These are phyloP conservation scores for Seriola rivoliana DNA, from an alignment of 2,113 vertebrate species.

Conservation along the genomic window DNA sequence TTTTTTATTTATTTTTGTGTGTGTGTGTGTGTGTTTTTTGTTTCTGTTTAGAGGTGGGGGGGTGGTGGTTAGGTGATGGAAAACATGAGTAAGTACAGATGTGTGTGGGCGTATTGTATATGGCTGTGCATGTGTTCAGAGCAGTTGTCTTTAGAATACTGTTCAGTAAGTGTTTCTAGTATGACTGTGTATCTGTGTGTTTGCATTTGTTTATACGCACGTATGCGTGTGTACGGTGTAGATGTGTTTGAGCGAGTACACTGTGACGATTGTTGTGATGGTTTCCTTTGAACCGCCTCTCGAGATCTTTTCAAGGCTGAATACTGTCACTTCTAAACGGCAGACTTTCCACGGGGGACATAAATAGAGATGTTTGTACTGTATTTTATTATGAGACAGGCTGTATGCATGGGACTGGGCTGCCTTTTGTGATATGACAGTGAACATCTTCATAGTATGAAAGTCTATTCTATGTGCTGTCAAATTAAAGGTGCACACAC, in stretches of 20 bases:
- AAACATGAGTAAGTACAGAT: background rate
- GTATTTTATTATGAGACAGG: conserved; percentile 49
- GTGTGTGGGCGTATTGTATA: background rate
- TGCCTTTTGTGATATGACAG: conserved; percentile 58
- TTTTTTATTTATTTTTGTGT: background rate
- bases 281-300: conserved; percentile 61
- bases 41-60: conserved; percentile 31
- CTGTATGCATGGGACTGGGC: conserved; percentile 45
- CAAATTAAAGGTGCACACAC: conserved; percentile 31
- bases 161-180: background rate
- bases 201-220: conserved; percentile 19
- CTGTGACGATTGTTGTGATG: conserved; percentile 20
- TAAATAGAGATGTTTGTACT: conserved; percentile 44
- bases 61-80: conserved; percentile 21
- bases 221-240: background rate
- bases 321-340: conserved; percentile 64
- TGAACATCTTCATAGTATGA: conserved; percentile 60
- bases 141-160: conserved; percentile 11
- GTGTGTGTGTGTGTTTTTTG: conserved; percentile 11
- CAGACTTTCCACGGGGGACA: conserved; percentile 51
- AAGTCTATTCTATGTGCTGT: conserved; percentile 44
- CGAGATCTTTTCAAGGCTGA: conserved; percentile 65
- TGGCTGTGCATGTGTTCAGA: background rate
- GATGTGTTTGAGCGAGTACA: conserved; percentile 22
- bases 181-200: conserved; percentile 11